Base-by-base conservation (phyloP, 2,888 invertebrate species). In the Peribatodes rhomboidaria region DNA sequence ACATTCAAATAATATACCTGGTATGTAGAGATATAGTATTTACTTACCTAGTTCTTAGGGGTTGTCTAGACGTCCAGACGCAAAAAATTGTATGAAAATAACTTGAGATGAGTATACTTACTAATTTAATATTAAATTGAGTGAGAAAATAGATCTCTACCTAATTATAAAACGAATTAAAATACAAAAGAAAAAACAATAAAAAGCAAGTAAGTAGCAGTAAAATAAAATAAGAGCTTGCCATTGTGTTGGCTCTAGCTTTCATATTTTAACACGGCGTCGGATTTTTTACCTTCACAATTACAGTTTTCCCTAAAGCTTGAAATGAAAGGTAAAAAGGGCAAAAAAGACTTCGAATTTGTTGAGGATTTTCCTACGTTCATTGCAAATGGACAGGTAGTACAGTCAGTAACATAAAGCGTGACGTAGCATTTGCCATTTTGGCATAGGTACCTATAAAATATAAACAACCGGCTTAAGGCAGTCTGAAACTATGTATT, bases 261-360 rank as follows among this genome's bases (percentile, higher is more conserved):
- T 14, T 50, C 13, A 37, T 49, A 49, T 31, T 35, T 58, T 39
- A 20, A 33, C 13, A 27, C 10, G 6, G 27, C n/a, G 31, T 16
- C 6, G 22, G 37, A 22, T 53, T 53, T 41, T 39, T 22, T 46
- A 42, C 20, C 8, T 33, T 16, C 6, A 27, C 6, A 27, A 27
- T 49, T 42, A 37, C 22, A 57, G 44, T 57, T 57, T 57, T 57
- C 47, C 46, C 35, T 47, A 57, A 57, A 54, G 54, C 42, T 35
- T 57, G 57, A 46, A 47, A 57, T 42, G 27, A 54, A 54, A 54
- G 27, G 54, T 42, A 31, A 27, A 42, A 41, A 14, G 27, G 27
- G 54, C 22, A 41, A 54, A 54, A 42, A 31, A 22, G 31, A 31
- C 4, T 35, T 37, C 10, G 46, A 37, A 39, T 57, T 47, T 57